Conservation (phyloP, 2,888 invertebrate genomes). For the Pristionchus mayeri region DNA sequence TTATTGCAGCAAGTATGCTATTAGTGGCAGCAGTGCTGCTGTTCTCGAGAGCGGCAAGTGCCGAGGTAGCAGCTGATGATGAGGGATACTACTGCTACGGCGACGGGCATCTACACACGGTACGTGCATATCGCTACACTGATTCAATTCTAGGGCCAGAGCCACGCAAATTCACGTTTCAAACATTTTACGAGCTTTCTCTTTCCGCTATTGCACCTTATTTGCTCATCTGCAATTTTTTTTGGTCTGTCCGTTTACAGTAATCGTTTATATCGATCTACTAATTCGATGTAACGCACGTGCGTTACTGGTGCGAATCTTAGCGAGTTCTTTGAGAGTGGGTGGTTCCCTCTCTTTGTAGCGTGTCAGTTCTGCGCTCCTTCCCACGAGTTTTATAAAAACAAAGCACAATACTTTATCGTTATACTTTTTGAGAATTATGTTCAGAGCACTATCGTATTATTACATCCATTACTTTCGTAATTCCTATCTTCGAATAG, state of each 20-base stretch:
- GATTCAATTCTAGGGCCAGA: background rate
- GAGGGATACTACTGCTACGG: constrained; percentile 41
- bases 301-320: background rate
- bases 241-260: background rate
- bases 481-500: background rate
- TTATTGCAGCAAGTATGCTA: background rate
- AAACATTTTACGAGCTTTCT: no score
- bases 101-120: constrained; percentile 34
- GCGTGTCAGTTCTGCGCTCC: background rate
- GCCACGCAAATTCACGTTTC: no score
- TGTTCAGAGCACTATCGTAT: background rate
- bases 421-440: background rate
- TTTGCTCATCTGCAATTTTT: no score
- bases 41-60: background rate
- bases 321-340: background rate
- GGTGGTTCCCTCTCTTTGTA: background rate
- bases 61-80: background rate
- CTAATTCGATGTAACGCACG: background rate
- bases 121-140: background rate
- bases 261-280: background rate
- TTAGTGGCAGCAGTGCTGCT: background rate
- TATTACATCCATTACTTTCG: background rate
- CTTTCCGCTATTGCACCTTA: no score
- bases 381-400: background rate
- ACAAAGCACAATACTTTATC: background rate